A percentile compares a stretch with the other conserved stretches of the same genome.
These are phyloP conservation scores for Neodiprion fabricii DNA, from an alignment of 1,140 invertebrate genomes.

Conservation along the genomic window DNA sequence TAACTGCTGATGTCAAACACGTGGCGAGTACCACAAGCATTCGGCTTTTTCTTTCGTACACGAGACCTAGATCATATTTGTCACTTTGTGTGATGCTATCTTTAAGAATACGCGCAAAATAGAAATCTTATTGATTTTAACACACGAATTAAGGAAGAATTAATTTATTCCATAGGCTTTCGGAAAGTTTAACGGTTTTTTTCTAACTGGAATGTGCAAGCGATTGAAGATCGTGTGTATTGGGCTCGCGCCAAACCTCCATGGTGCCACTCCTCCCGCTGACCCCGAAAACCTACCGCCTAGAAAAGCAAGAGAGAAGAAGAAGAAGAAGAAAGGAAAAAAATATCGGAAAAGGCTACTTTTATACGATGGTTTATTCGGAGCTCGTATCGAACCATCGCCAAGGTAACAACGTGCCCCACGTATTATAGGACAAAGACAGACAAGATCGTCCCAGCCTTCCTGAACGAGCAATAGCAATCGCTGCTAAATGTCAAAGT, in stretches of 20 bases:
- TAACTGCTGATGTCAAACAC: too few relatives aligned
- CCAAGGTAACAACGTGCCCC: not conserved
- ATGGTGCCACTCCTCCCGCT: slow-evolving; percentile 53
- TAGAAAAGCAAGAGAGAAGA: slow-evolving; percentile 38
- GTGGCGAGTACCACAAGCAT: too few relatives aligned
- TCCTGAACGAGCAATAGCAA: not conserved
- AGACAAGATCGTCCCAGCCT: not conserved
- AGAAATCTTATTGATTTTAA: not conserved
- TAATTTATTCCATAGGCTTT: slow-evolving; percentile 8
- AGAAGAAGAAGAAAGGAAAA: slow-evolving; percentile 33
- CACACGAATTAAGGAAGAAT: not conserved
- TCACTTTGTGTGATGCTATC: too few relatives aligned
- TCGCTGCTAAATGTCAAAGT: not conserved
- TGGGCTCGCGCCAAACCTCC: slow-evolving; percentile 54
- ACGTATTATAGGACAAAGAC: not conserved
- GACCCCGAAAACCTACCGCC: slow-evolving; percentile 53
- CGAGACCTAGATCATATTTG: not conserved
- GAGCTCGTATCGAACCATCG: slow-evolving; percentile 19
- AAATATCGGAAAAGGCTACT: slow-evolving; percentile 31
- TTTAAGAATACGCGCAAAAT: not conserved
- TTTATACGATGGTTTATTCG: slow-evolving; percentile 26
- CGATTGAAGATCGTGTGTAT: slow-evolving; percentile 43
- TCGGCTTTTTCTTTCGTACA: too few relatives aligned
- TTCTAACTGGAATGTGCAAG: slow-evolving; percentile 50
- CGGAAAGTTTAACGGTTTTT: slow-evolving; percentile 55